A percentile compares a stretch with the other conserved stretches of the same genome.
phyloP scores from a whole-genome alignment of 2,113 vertebrate species.

The Cairina moschata region DNA sequence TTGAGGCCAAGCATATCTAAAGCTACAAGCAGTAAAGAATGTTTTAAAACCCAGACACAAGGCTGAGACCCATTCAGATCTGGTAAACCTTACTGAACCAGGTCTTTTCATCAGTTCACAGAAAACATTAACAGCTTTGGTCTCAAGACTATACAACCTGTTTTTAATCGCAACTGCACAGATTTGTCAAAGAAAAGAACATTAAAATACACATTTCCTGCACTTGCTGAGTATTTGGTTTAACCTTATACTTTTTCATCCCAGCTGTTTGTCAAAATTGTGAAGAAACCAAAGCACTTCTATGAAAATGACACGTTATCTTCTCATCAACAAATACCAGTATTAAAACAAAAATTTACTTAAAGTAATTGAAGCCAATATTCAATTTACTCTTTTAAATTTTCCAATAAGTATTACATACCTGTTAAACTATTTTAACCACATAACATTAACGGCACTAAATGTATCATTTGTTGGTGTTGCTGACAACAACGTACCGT shows the following conservation, averaged over 20 bases:
- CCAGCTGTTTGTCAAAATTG: neutral
- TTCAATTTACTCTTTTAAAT: neutral
- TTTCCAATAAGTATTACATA: neutral
- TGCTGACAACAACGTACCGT: conserved; percentile 76
- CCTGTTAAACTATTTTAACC: neutral
- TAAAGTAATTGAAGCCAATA: neutral
- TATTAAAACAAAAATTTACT: neutral
- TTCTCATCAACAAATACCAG: neutral
- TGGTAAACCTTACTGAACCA: neutral
- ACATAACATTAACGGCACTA: neutral
- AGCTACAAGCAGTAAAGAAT: neutral
- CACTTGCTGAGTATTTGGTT: neutral
- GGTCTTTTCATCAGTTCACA: neutral
- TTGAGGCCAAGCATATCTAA: neutral
- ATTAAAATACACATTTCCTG: neutral
- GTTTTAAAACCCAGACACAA: neutral
- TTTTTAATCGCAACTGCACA: neutral
- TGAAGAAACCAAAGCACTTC: neutral
- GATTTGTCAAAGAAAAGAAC: neutral
- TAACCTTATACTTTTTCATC: neutral
- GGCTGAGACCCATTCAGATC: neutral
- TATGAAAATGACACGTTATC: neutral
- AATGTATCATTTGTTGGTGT: neutral
- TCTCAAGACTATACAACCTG: neutral
- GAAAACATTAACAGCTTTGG: neutral